Evolutionary conservation across 2,888 invertebrate genomes (phyloP), one percentile per base, ranked within the genome.

Genomic region (Tipula lateralis): DNA sequence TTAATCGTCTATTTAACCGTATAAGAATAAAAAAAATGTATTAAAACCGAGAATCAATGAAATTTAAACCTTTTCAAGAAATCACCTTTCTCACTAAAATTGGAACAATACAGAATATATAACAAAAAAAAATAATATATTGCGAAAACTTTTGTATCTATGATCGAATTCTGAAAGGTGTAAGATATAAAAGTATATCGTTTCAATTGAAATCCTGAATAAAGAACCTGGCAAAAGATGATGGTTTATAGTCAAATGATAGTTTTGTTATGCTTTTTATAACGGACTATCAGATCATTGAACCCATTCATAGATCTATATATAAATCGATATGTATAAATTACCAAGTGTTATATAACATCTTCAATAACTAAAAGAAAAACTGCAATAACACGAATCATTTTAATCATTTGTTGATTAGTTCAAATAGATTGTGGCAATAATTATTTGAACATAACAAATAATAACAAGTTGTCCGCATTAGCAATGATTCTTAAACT

Each of bases 1-100:
- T 66, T 66, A 66, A 66, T 66, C 66, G 66, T 66, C 66, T 66
- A 66, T 66, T 66, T 66, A 66, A 66, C 66, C 66, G 24, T 66
- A 66, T 1, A 66, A 66, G 66, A 66, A 66, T 66, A 44, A 44
- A 16, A 44, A n/a, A n/a, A 39, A 39, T 9, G 12, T 12, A 32
- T 32, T 36, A 66, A 66, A 9, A 66, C 66, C 24, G 24, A 66
- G 24, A 66, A 24, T 66, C 66, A 66, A 66, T 66, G 66, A 66
- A 66, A 24, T 66, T 66, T 66, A 66, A 66, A 66, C 66, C 66
- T 66, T 66, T 66, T 66, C 66, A 66, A 9, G 24, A 66, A 66
- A 66, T 66, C 66, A 66, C 66, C 66, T 24, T 66, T 66, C 66
- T 66, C 66, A 66, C 66, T 24, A 24, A 66, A 24, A 66, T 66